These are phyloP conservation scores for Tachuris rubrigastra DNA, from an alignment of 2,113 vertebrate genomes.

Conservation along the genomic window DNA sequence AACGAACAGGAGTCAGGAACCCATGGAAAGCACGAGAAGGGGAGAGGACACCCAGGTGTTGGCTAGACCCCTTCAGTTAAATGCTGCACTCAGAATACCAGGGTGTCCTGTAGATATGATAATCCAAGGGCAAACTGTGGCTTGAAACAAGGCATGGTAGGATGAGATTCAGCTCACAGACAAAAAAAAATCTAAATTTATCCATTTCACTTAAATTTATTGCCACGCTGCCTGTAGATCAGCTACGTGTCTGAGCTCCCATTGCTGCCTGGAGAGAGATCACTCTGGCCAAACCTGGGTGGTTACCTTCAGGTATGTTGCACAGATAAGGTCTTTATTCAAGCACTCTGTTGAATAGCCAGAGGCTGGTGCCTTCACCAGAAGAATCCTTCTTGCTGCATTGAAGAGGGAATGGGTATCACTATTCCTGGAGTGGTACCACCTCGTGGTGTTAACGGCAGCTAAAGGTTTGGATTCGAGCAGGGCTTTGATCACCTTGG, in stretches of 20 bases:
- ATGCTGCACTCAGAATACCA: background rate
- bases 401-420: background rate
- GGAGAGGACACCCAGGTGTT: background rate
- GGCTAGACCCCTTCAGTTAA: background rate
- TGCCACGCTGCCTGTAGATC: background rate
- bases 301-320: background rate
- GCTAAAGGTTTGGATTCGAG: background rate
- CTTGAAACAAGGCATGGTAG: background rate
- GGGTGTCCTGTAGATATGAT: background rate
- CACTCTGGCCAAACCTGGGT: background rate
- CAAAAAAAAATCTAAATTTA: background rate
- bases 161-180: background rate
- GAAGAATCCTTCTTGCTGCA: background rate
- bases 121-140: background rate
- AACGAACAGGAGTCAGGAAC: background rate
- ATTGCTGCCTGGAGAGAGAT: background rate
- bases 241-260: background rate
- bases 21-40: background rate
- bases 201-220: background rate
- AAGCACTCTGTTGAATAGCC: background rate
- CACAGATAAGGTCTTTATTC: background rate
- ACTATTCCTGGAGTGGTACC: background rate
- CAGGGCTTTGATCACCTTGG: background rate
- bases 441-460: background rate
- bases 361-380: background rate